These are phyloP conservation scores for Trissolcus basalis DNA, from an alignment of 1,140 invertebrate genomes.

Conservation along the genomic window DNA sequence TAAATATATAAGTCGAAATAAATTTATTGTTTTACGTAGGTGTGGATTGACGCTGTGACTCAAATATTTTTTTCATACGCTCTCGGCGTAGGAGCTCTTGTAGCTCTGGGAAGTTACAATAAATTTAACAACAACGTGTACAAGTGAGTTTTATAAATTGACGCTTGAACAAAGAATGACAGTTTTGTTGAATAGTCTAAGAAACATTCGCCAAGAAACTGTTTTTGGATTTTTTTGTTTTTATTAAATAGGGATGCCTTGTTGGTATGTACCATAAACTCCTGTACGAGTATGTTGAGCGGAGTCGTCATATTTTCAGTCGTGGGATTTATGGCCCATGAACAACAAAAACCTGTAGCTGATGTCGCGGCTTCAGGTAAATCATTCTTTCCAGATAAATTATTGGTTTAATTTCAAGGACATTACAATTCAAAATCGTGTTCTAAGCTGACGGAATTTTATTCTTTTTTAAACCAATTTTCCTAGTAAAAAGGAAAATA, in stretches of 20 bases:
- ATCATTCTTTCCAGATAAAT: not conserved
- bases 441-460: no score
- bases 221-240: not conserved
- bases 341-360: conserved; percentile 90
- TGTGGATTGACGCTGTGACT: conserved; percentile 97
- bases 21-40: conserved; percentile 75
- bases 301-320: conserved; percentile 99
- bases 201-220: not conserved
- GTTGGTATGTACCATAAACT: conserved; percentile 96
- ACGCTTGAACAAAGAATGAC: not conserved
- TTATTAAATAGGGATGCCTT: conserved; percentile 83
- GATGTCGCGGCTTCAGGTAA: conserved; percentile 89
- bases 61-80: conserved; percentile 99
- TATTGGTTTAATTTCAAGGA: not conserved
- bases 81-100: conserved; percentile 92
- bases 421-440: no score
- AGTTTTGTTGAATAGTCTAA: not conserved
- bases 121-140: conserved; percentile 97
- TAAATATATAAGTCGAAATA: no score
- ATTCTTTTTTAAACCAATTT: no score
- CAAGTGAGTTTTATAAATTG: conserved; percentile 74
- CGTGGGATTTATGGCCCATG: conserved; percentile 98
- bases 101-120: conserved; percentile 96
- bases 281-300: conserved; percentile 97
- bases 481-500: no score